Percentiles rank a stretch among this genome's conserved stretches.
These are phyloP conservation scores for Pseudochaenichthys georgianus DNA, from an alignment of 2,797 vertebrate genomes.

Conservation along the genomic window DNA sequence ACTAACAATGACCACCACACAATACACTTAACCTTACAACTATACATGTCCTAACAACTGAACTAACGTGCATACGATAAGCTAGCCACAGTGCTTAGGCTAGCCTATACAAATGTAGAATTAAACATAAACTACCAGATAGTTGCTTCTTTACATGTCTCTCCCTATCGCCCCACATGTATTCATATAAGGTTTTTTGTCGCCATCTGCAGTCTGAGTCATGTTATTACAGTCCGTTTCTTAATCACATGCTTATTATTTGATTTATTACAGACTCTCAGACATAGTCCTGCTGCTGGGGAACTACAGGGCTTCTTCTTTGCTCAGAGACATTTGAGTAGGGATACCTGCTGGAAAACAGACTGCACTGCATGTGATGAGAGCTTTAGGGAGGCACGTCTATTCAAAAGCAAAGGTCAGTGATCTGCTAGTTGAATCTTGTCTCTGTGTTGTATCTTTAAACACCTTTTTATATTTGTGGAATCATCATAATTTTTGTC, in stretches of 20 bases:
- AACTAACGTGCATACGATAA: background rate
- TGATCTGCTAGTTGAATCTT: background rate
- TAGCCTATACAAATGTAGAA: background rate
- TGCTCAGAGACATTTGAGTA: background rate
- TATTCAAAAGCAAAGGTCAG: conserved; percentile 2
- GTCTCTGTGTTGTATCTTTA: background rate
- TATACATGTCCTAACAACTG: background rate
- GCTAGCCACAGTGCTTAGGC: background rate
- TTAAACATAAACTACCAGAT: background rate
- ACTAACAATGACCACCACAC: background rate
- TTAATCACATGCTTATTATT: background rate
- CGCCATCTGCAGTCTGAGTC: conserved; percentile 23
- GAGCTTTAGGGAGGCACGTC: background rate
- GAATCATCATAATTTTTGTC: background rate
- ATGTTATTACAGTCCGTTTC: conserved; percentile 16
- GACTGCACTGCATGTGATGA: background rate
- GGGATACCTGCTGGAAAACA: background rate
- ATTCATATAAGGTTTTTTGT: conserved; percentile 28
- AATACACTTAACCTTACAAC: background rate
- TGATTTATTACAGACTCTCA: conserved; percentile 1
- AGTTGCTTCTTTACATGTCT: background rate
- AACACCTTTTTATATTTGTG: background rate
- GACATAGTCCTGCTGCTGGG: background rate
- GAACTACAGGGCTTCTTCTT: background rate
- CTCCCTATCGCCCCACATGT: too few relatives aligned